phyloP scores from a whole-genome alignment of 2,797 vertebrate genomes.

The Characodon lateralis region DNA sequence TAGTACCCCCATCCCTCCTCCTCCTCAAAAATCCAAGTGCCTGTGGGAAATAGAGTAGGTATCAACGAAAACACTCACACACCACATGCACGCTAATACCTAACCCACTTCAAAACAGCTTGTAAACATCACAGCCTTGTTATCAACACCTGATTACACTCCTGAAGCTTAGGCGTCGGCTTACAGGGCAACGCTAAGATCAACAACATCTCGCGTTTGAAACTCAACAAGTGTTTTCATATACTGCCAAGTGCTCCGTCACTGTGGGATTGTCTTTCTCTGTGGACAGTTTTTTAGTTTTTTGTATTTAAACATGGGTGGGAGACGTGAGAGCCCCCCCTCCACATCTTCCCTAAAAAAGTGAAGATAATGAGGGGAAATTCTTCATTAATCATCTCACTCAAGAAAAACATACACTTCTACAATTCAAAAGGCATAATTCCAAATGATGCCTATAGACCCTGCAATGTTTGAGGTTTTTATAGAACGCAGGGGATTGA shows the following conservation, averaged over 20 bases:
- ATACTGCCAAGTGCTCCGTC: slow-evolving; percentile 28
- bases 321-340: slow-evolving; percentile 35
- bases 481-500: background rate
- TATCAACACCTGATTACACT: slow-evolving; percentile 75
- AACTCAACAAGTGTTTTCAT: slow-evolving; percentile 13
- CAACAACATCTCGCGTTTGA: slow-evolving; percentile 35
- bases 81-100: slow-evolving; percentile 28
- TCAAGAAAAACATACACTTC: background rate
- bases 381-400: background rate
- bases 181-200: slow-evolving; percentile 61
- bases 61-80: slow-evolving; percentile 37
- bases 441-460: background rate
- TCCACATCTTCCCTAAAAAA: slow-evolving; percentile 34
- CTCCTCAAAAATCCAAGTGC: slow-evolving; percentile 29
- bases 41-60: slow-evolving; percentile 43
- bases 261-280: slow-evolving; percentile 48
- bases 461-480: background rate
- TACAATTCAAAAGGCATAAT: background rate
- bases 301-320: slow-evolving; percentile 55
- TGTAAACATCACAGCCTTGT: slow-evolving; percentile 73
- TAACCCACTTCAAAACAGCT: slow-evolving; percentile 59
- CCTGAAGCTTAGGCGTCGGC: slow-evolving; percentile 54
- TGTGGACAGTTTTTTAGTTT: slow-evolving; percentile 50
- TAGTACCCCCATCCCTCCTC: slow-evolving; percentile 29
- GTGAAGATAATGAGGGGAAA: slow-evolving; percentile 27